Conservation (phyloP, 2,797 vertebrate genomes). For the Numenius phaeopus region DNA sequence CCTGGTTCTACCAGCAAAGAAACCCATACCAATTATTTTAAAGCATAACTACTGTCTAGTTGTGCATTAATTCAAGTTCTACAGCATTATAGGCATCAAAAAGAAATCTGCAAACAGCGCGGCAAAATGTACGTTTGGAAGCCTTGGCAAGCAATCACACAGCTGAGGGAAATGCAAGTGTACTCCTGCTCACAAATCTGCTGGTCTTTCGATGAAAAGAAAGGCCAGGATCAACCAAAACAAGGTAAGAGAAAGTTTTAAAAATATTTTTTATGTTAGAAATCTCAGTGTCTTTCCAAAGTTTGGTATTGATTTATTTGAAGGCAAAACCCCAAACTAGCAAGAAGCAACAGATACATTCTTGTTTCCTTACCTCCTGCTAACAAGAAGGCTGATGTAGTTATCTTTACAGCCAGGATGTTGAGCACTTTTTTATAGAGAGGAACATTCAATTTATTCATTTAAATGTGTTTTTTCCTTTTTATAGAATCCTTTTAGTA, state of each 20-base stretch:
- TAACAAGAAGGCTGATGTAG: background rate
- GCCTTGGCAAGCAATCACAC: background rate
- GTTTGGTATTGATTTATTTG: background rate
- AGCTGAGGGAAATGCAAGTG: background rate
- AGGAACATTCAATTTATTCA: background rate
- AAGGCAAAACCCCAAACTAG: background rate
- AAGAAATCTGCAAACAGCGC: constrained; percentile 22
- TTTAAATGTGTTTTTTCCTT: background rate
- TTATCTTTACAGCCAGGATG: background rate
- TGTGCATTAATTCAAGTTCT: background rate
- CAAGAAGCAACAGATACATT: background rate
- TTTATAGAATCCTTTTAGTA: background rate
- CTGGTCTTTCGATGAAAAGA: background rate
- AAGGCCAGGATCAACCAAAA: background rate
- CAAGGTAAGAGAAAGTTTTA: background rate
- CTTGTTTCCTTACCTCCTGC: background rate
- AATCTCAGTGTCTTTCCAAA: background rate
- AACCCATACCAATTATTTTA: background rate
- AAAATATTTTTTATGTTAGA: background rate
- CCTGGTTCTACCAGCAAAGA: background rate
- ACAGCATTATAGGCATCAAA: constrained; percentile 2
- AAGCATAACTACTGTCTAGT: background rate
- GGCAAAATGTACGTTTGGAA: background rate
- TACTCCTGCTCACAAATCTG: background rate
- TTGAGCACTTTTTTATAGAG: background rate